Percentiles rank a stretch among this genome's conserved stretches.
Evolutionary conservation across 2,888 invertebrate species (phyloP).

Genomic region (Hydrotaea cyrtoneurina): DNA sequence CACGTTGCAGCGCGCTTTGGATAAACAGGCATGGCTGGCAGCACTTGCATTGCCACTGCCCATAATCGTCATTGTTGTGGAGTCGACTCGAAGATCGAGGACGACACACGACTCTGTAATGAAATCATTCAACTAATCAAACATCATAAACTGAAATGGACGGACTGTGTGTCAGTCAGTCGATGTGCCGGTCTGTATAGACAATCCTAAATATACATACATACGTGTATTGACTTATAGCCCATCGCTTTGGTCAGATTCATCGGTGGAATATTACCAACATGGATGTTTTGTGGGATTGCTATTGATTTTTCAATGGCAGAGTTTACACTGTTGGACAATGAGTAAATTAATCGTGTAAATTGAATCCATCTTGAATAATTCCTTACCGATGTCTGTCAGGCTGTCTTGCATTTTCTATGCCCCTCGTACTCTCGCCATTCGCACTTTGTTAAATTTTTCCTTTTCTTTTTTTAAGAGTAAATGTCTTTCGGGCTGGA

Average conservation of each 20-base stretch:
- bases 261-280: not conserved
- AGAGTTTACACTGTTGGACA: not conserved
- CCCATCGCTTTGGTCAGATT: no score
- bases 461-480: no score
- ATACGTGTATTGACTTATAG: no score
- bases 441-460: no score
- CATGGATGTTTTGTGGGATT: not conserved
- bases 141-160: not conserved
- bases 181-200: constrained; percentile 4
- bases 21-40: not conserved
- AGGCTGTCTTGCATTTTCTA: no score
- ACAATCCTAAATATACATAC: constrained; percentile 26
- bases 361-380: no score
- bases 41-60: not conserved
- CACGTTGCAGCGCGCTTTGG: constrained; percentile 49
- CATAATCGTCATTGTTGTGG: not conserved
- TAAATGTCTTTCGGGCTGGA: no score
- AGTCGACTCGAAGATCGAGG: not conserved
- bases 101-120: constrained; percentile 10
- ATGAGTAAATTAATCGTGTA: no score
- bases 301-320: not conserved
- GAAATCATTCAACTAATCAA: not conserved
- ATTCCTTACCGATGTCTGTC: no score
- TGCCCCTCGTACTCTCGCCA: no score
- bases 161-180: not conserved